Conservation (phyloP, 37 sponge, comb jelly and placozoan species). For the Ianthella basta region DNA sequence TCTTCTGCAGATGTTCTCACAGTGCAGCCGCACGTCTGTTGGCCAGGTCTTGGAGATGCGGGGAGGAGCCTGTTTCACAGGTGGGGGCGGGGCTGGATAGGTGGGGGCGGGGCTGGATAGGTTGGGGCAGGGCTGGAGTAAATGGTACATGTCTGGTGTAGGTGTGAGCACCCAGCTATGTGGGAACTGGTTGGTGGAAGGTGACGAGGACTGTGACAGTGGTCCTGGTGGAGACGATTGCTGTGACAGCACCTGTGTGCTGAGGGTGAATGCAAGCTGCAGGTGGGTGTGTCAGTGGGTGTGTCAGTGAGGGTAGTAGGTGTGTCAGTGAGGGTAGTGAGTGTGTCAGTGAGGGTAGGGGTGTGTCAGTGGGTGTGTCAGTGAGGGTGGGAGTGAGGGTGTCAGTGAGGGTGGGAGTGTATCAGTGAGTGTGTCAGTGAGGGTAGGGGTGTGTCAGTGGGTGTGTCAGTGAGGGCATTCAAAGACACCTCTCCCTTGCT, state of each 20-base stretch:
- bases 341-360: slow-evolving; percentile 29
- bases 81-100: neutral
- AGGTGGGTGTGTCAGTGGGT: neutral
- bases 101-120: slow-evolving; percentile 18
- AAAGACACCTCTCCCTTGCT: no score
- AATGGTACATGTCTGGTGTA: neutral
- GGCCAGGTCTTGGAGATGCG: neutral
- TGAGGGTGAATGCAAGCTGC: no score
- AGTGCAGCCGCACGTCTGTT: no score
- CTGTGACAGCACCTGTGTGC: no score
- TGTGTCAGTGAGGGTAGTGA: neutral
- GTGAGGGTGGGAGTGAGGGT: neutral
- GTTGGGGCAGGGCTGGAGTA: slow-evolving; percentile 16
- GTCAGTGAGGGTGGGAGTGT: neutral
- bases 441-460: slow-evolving; percentile 16
- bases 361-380: neutral
- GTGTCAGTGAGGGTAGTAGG: neutral
- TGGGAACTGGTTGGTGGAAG: neutral
- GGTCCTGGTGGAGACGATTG: slow-evolving; percentile 4
- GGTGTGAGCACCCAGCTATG: neutral
- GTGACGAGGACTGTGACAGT: neutral
- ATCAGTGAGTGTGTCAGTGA: slow-evolving; percentile 1
- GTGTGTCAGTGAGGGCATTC: neutral
- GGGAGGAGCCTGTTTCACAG: slow-evolving; percentile 15
- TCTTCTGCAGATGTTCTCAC: no score